A percentile compares a stretch with the other conserved stretches of the same genome.
Evolutionary conservation across 2,888 invertebrate species (phyloP).

Genomic region (Drosophila kanekoi): DNA sequence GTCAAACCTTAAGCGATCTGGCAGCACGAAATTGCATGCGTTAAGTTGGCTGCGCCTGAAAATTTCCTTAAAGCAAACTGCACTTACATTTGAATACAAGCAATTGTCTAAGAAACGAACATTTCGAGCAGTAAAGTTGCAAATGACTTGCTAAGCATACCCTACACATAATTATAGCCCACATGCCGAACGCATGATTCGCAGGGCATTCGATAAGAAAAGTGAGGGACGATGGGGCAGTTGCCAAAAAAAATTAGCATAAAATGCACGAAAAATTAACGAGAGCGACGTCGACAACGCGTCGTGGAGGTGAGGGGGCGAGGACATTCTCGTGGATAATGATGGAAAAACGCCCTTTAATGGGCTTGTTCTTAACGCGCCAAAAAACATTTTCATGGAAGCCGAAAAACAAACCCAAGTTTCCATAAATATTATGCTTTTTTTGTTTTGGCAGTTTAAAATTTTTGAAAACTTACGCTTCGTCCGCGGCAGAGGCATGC

Average conservation of each 20-base stretch:
- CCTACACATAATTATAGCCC: slow-evolving; percentile 21
- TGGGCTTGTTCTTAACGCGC: slow-evolving; percentile 49
- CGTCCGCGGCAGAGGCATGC: slow-evolving; percentile 83
- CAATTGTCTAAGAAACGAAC: too few relatives aligned
- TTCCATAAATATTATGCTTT: neutral
- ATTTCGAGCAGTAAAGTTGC: neutral
- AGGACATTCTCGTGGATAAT: slow-evolving; percentile 16
- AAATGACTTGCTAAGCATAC: slow-evolving; percentile 2
- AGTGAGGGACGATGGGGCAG: slow-evolving; percentile 35
- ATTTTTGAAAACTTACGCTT: slow-evolving; percentile 81
- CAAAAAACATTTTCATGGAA: slow-evolving; percentile 14
- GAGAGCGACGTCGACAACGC: slow-evolving; percentile 64
- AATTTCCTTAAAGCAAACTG: too few relatives aligned
- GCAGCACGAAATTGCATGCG: too few relatives aligned
- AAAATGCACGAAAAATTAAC: slow-evolving; percentile 72
- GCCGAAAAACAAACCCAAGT: neutral
- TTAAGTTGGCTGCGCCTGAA: too few relatives aligned
- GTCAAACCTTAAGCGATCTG: too few relatives aligned
- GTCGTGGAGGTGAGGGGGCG: slow-evolving; percentile 18
- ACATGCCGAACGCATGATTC: slow-evolving; percentile 43
- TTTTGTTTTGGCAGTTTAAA: neutral
- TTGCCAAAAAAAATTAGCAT: slow-evolving; percentile 76
- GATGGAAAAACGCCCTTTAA: slow-evolving; percentile 65
- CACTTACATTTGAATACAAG: too few relatives aligned
- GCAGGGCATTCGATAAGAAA: slow-evolving; percentile 43